A percentile compares a stretch with the other conserved stretches of the same genome.
Evolutionary conservation across 1,140 invertebrate genomes (phyloP).

Genomic region (Heliconius congener): DNA sequence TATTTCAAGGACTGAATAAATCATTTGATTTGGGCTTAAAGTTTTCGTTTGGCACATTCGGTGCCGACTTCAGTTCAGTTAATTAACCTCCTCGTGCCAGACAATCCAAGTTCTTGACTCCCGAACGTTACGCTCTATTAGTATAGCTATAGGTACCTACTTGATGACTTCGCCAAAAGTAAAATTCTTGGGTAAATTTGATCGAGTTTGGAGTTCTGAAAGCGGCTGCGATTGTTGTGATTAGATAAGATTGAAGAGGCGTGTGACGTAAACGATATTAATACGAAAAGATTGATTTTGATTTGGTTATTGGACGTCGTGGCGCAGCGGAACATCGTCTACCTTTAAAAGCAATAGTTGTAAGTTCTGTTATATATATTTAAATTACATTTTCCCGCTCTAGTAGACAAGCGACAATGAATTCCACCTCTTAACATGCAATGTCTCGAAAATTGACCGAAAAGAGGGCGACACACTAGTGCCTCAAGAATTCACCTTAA

Average conservation of each 20-base stretch:
- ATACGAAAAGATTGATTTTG: too few relatives aligned
- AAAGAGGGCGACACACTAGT: too few relatives aligned
- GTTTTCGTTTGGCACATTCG: not conserved
- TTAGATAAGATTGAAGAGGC: not conserved
- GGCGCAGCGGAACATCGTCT: too few relatives aligned
- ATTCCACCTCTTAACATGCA: too few relatives aligned
- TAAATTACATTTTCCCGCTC: too few relatives aligned
- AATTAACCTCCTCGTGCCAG: slow-evolving; percentile 24
- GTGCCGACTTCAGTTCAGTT: slow-evolving; percentile 19
- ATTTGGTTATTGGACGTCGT: too few relatives aligned
- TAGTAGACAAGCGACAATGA: too few relatives aligned
- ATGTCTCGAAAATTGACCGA: too few relatives aligned
- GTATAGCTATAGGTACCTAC: too few relatives aligned
- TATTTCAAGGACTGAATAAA: slow-evolving; percentile 16
- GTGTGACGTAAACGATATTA: not conserved
- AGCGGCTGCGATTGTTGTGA: not conserved
- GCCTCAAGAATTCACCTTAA: too few relatives aligned
- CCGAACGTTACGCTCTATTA: slow-evolving; percentile 13
- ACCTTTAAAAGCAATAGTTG: too few relatives aligned
- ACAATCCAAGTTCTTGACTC: slow-evolving; percentile 20
- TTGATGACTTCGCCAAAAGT: slow-evolving; percentile 17
- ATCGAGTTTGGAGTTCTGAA: not conserved
- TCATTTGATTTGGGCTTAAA: slow-evolving; percentile 14
- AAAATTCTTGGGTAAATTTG: slow-evolving; percentile 2
- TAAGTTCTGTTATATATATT: too few relatives aligned